These are phyloP conservation scores for Ptiloglossa arizonensis DNA, from an alignment of 1,140 invertebrate genomes.

Conservation along the genomic window DNA sequence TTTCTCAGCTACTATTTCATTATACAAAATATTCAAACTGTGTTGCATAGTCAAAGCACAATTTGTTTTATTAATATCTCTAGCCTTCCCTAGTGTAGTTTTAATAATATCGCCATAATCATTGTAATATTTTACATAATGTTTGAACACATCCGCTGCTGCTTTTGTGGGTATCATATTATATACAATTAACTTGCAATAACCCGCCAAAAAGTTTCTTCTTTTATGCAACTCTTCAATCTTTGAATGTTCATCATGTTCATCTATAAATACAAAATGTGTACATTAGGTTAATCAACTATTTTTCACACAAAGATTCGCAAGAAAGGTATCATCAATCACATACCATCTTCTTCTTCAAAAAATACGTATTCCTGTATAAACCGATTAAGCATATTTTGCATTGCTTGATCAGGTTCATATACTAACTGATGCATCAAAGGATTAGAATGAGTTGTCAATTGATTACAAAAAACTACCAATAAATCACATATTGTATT, in stretches of 20 bases:
- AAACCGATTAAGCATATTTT: constrained; percentile 93
- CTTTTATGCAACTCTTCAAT: constrained; percentile 98
- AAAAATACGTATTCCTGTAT: constrained; percentile 97
- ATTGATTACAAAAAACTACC: constrained; percentile 96
- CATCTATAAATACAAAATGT: constrained; percentile 79
- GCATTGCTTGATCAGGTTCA: constrained; percentile 90
- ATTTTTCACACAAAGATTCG: neutral
- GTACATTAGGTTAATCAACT: constrained; percentile 2
- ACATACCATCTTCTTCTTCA: constrained; percentile 89
- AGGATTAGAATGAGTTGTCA: constrained; percentile 84
- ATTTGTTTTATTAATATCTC: constrained; percentile 98
- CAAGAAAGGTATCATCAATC: constrained; percentile 16
- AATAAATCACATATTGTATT: constrained; percentile 96
- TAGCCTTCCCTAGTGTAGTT: constrained; percentile 95
- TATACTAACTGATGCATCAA: constrained; percentile 90
- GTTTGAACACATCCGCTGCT: constrained; percentile 97
- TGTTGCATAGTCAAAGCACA: constrained; percentile 97
- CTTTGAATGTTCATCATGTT: constrained; percentile 95
- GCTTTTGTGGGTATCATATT: constrained; percentile 96
- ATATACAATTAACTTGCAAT: constrained; percentile 98
- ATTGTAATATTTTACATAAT: constrained; percentile 99
- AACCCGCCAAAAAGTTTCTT: constrained; percentile 96
- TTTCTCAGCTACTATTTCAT: constrained; percentile 86
- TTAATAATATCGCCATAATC: constrained; percentile 99
- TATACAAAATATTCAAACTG: constrained; percentile 93